These are phyloP conservation scores for Neodiprion fabricii DNA, from an alignment of 1,140 invertebrate species.

Conservation along the genomic window DNA sequence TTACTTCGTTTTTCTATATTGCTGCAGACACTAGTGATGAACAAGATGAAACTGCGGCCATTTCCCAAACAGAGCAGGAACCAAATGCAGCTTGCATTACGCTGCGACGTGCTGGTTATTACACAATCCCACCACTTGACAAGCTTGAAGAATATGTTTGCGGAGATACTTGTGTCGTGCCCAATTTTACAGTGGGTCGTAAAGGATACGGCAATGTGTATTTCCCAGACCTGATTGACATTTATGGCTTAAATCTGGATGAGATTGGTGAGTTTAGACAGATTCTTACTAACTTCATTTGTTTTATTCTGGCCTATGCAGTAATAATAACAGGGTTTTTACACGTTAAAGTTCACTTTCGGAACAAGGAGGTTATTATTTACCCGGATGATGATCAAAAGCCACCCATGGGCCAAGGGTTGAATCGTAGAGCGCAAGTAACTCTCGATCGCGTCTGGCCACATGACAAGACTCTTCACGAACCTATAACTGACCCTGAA, in stretches of 20 bases:
- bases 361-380: slow-evolving; percentile 78
- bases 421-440: slow-evolving; percentile 92
- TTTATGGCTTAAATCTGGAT: slow-evolving; percentile 89
- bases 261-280: slow-evolving; percentile 69
- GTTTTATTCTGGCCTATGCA: slow-evolving; percentile 12
- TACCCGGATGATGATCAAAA: slow-evolving; percentile 76
- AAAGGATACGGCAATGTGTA: slow-evolving; percentile 92
- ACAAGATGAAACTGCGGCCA: slow-evolving; percentile 39
- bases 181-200: slow-evolving; percentile 90
- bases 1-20: slow-evolving; percentile 12
- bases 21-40: slow-evolving; percentile 45
- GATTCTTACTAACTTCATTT: neutral
- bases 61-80: slow-evolving; percentile 48
- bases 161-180: slow-evolving; percentile 81
- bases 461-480: slow-evolving; percentile 80
- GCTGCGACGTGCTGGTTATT: slow-evolving; percentile 77
- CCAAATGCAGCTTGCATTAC: slow-evolving; percentile 70
- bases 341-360: slow-evolving; percentile 66
- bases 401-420: slow-evolving; percentile 80
- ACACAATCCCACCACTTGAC: slow-evolving; percentile 73
- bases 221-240: slow-evolving; percentile 86
- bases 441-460: slow-evolving; percentile 96
- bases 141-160: slow-evolving; percentile 66
- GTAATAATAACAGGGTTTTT: neutral
- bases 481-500: slow-evolving; percentile 82